A percentile compares a stretch with the other conserved stretches of the same genome.
phyloP scores from a whole-genome alignment of 2,888 invertebrate genomes.

The Pachydiplax longipennis region DNA sequence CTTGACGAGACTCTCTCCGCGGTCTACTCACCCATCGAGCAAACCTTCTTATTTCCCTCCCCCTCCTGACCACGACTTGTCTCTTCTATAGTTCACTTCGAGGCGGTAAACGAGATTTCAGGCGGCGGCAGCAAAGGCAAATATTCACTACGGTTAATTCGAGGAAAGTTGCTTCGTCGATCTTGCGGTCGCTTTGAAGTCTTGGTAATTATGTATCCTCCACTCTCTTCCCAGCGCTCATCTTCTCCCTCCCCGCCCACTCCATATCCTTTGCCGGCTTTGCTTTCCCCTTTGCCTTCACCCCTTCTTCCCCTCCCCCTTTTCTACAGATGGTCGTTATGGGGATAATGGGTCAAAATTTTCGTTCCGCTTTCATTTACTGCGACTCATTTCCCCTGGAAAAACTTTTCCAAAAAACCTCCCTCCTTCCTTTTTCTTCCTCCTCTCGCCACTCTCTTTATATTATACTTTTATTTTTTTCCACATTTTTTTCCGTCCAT shows the following conservation, averaged over 20 bases:
- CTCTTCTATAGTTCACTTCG: conserved; percentile 20
- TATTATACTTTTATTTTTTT: background rate
- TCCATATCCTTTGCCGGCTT: background rate
- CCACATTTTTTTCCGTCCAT: background rate
- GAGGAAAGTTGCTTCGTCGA: conserved; percentile 33
- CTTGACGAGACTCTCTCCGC: background rate
- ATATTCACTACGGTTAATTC: conserved; percentile 36
- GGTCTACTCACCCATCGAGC: background rate
- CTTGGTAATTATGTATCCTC: conserved; percentile 34
- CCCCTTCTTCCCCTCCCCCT: background rate
- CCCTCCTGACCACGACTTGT: conserved; percentile 18
- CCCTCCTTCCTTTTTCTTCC: background rate
- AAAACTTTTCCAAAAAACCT: conserved; percentile 9
- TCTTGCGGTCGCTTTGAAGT: conserved; percentile 40
- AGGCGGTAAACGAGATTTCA: conserved; percentile 35
- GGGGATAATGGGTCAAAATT: conserved; percentile 37
- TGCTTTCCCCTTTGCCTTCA: background rate
- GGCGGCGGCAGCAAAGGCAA: conserved; percentile 36
- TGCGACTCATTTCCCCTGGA: conserved; percentile 16
- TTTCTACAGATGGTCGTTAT: background rate
- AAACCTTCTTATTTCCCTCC: background rate
- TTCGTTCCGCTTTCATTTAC: conserved; percentile 36
- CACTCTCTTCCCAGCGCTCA: background rate
- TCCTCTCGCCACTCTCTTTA: background rate
- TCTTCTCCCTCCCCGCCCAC: background rate